These are phyloP conservation scores for Amblyteles armatorius DNA, from an alignment of 2,888 invertebrate species.

Conservation along the genomic window DNA sequence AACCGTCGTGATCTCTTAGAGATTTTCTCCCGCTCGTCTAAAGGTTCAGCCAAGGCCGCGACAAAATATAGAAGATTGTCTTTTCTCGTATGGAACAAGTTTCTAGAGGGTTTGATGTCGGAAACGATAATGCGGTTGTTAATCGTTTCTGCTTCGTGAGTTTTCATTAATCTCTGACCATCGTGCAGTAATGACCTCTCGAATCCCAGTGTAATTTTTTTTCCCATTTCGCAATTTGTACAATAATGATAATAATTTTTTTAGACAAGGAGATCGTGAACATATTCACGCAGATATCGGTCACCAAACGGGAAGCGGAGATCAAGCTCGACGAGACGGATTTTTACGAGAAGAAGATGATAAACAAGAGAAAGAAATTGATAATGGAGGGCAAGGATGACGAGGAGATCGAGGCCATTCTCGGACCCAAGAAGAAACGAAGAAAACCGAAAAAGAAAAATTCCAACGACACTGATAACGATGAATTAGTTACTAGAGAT, in stretches of 20 bases:
- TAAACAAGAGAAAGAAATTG: conserved; percentile 95
- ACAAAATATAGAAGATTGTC: too few relatives aligned
- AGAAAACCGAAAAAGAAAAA: conserved; percentile 70
- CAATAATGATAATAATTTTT: conserved; percentile 52
- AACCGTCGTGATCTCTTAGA: too few relatives aligned
- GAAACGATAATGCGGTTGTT: too few relatives aligned
- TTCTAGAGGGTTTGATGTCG: too few relatives aligned
- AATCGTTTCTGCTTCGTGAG: too few relatives aligned
- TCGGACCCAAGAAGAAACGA: conserved; percentile 83
- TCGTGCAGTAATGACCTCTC: conserved; percentile 1
- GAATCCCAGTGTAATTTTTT: conserved; percentile 15
- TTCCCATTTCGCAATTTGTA: conserved; percentile 12
- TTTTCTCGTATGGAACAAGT: too few relatives aligned
- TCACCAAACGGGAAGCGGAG: conserved; percentile 96
- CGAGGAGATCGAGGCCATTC: conserved; percentile 89
- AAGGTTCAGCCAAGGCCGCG: too few relatives aligned
- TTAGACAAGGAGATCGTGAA: conserved; percentile 95
- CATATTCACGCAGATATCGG: conserved; percentile 96
- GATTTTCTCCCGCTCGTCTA: too few relatives aligned
- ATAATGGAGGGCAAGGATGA: conserved; percentile 94
- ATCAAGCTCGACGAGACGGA: conserved; percentile 95
- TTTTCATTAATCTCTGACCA: neutral
- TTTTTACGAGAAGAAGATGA: conserved; percentile 94
- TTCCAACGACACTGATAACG: conserved; percentile 42
- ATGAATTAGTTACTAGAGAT: conserved; percentile 29